A percentile compares a stretch with the other conserved stretches of the same genome.
Evolutionary conservation across 2,113 vertebrate species (phyloP).

Genomic region (Aramus guarauna): DNA sequence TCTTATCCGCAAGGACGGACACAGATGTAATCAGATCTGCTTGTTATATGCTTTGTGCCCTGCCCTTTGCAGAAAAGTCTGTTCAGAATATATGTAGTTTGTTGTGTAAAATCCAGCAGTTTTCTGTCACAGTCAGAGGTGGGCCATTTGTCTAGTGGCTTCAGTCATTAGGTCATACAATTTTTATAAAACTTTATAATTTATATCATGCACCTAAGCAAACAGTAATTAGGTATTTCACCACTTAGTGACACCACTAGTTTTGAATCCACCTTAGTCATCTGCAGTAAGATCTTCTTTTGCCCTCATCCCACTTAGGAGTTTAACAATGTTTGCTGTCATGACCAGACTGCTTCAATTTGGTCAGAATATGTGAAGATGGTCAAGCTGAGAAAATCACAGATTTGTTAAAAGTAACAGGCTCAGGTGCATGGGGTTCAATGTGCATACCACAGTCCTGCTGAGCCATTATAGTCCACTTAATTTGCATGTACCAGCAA

Average conservation of each 20-base stretch:
- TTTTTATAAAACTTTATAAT: background rate
- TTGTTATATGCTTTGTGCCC: background rate
- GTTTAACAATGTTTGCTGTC: background rate
- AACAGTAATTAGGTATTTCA: background rate
- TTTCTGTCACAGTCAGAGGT: background rate
- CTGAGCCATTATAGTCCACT: background rate
- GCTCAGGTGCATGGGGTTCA: background rate
- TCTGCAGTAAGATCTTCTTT: background rate
- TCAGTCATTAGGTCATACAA: background rate
- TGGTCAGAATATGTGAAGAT: background rate
- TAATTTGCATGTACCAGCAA: fast-evolving
- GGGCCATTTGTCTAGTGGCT: background rate
- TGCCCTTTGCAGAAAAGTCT: background rate
- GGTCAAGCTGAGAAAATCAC: background rate
- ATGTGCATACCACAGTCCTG: background rate
- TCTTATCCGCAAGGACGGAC: background rate
- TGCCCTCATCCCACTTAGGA: fast-evolving
- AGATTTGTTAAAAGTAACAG: background rate
- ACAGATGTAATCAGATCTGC: background rate
- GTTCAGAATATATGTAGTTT: background rate
- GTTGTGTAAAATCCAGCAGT: background rate
- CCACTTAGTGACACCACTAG: background rate
- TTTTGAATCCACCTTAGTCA: background rate
- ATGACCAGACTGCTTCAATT: background rate
- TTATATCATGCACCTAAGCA: background rate